Evolutionary conservation across 1,140 invertebrate genomes (phyloP), one percentile per base, ranked within the genome.

Genomic region (Hetaerina americana): DNA sequence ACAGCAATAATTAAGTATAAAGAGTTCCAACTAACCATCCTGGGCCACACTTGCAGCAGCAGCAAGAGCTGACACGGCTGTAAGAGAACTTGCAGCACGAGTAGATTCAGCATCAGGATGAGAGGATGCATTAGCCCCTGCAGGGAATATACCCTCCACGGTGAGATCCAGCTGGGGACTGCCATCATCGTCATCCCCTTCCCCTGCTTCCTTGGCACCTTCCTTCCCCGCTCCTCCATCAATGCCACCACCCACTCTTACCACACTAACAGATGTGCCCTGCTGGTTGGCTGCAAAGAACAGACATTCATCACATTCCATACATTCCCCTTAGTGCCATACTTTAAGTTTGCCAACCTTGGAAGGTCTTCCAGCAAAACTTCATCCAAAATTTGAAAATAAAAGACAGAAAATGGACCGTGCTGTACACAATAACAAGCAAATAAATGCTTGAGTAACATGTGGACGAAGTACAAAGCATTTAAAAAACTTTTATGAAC

Each of bases 281-380:
- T 83, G 78, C 68, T 83, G 80, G 74, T 82, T 82, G 75, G 83
- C 82, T 84, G 74, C n/a, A n/a, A n/a, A n/a, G n/a, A n/a, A n/a
- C n/a, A n/a, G n/a, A n/a, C n/a, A n/a, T n/a, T n/a, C n/a, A n/a
- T n/a, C n/a, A n/a, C n/a, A n/a, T n/a, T n/a, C n/a, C n/a, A n/a
- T n/a, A n/a, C n/a, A n/a, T n/a, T n/a, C n/a, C n/a, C n/a, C n/a
- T n/a, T n/a, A n/a, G n/a, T n/a, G n/a, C n/a, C n/a, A n/a, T n/a
- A n/a, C n/a, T n/a, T n/a, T n/a, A n/a, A n/a, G n/a, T n/a, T n/a
- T n/a, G n/a, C n/a, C n/a, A n/a, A n/a, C n/a, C n/a, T n/a, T n/a
- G n/a, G n/a, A n/a, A n/a, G n/a, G n/a, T n/a, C n/a, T n/a, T n/a
- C n/a, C n/a, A n/a, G n/a, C n/a, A n/a, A n/a, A n/a, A n/a, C n/a